A percentile compares a stretch with the other conserved stretches of the same genome.
Conservation (phyloP, 2,113 vertebrate genomes). For the Agelaius tricolor region DNA sequence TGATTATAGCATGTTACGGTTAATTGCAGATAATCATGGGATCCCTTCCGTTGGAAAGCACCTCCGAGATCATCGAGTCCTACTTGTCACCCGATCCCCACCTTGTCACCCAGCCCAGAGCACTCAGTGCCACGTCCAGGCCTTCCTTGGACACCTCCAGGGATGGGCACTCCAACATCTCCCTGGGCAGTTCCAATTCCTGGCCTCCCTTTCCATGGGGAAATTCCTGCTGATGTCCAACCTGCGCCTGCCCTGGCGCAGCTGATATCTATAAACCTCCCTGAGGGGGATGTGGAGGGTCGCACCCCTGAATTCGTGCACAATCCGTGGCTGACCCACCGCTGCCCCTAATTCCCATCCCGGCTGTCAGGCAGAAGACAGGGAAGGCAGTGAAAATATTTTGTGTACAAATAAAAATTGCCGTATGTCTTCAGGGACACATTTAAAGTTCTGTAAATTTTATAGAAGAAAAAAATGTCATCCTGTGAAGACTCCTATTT, state of each 20-base stretch:
- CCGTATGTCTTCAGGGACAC: accelerated
- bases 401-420: not conserved
- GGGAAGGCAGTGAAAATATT: not conserved
- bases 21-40: not conserved
- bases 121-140: not conserved
- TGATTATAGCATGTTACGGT: not conserved
- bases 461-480: not conserved
- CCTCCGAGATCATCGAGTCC: not conserved
- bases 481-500: not conserved
- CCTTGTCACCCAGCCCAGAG: not conserved
- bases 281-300: not conserved
- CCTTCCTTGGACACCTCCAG: not conserved
- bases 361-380: not conserved
- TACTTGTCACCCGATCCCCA: not conserved
- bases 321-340: accelerated
- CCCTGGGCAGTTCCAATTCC: not conserved
- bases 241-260: not conserved
- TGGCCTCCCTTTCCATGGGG: not conserved
- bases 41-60: no score
- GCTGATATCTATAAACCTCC: no score
- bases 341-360: accelerated
- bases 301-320: not conserved
- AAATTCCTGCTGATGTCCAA: not conserved
- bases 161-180: not conserved
- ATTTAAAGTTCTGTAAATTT: not conserved